Base-by-base conservation (phyloP, 2,797 vertebrate species). In the Australoheros facetus region DNA sequence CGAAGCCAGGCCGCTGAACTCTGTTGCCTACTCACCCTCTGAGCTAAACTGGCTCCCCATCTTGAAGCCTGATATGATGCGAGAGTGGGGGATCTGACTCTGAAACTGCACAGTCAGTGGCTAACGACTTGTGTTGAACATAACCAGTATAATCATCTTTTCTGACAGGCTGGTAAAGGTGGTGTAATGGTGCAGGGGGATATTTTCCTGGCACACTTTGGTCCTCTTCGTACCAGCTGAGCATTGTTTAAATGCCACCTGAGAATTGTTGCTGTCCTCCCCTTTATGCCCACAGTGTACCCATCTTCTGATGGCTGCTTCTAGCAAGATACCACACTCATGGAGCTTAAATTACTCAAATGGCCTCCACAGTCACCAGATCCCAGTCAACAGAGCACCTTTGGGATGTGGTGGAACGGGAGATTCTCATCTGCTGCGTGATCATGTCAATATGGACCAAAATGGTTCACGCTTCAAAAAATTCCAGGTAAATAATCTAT, bases 391-490 rank as follows among this genome's bases (percentile, higher is more conserved):
- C 6, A 19, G 3, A 58, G 28, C 28, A 12, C 30, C 30, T 59
- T 59, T 59, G 32, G 0, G 17, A 2, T 1, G 17, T 34, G 11
- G 19, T 7, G 11, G 30, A 0, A n/a, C 57, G 26, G 5, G 5
- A 66, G 39, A 48, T 48, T 66, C 16, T 19, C 42, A 66, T 28
- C 62, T 45, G 2, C 26, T 66, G 62, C 13, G 5, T 5, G 42
- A 45, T 14, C 42, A 5, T 13, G 42, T 45, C 42, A 45, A 45
- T 5, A 45, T 16, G 42, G 42, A 45, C 13, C 42, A 16, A 45
- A 45, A 45, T 16, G 10, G 37, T 37, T 37, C 37, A 37, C 3
- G 21, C 45, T 64, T 1, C 0, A 6, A 26, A 39, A 0, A 6
- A 6, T 26, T 0, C 26, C 23, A 45, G 0, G 26, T 7, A 0